A percentile compares a stretch with the other conserved stretches of the same genome.
phyloP scores from a whole-genome alignment of 2,113 vertebrate species.

The Bagarius yarrelli region DNA sequence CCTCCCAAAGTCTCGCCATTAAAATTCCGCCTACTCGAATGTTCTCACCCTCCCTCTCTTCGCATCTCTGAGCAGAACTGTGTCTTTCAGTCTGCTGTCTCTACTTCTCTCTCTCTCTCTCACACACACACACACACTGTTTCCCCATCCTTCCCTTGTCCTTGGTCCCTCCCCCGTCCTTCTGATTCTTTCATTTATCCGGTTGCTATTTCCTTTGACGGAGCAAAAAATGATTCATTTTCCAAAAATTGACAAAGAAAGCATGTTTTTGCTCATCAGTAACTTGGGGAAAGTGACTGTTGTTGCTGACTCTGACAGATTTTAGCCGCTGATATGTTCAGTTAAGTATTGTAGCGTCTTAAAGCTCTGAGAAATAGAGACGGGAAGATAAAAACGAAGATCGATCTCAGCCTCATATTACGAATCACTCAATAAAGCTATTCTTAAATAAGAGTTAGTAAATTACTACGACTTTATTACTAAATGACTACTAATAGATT shows the following conservation, averaged over 20 bases:
- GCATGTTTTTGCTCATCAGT: background rate
- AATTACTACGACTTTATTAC: no score
- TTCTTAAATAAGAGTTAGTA: no score
- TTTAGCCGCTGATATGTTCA: no score
- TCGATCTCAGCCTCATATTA: no score
- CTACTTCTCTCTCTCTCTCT: conserved; percentile 26
- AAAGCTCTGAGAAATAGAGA: no score
- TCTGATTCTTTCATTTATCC: conserved; percentile 9
- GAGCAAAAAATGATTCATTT: background rate
- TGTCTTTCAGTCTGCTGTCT: conserved; percentile 45
- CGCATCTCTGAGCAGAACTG: conserved; percentile 56
- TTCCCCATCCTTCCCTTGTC: conserved; percentile 20
- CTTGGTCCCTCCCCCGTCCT: conserved; percentile 3
- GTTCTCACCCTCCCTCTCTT: conserved; percentile 68
- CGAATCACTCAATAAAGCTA: no score
- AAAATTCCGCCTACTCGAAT: conserved; percentile 75
- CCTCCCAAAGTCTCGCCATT: conserved; percentile 64
- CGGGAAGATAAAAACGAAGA: no score
- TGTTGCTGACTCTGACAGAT: background rate
- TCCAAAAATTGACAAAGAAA: background rate
- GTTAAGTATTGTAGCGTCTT: no score
- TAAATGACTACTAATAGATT: no score
- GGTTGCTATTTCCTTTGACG: background rate
- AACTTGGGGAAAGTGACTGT: background rate
- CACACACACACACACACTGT: conserved; percentile 2